Evolutionary conservation across 64 coral and sea anemone species (phyloP), one percentile per base, ranked within the genome.

Genomic region (Pocillopora verrucosa): DNA sequence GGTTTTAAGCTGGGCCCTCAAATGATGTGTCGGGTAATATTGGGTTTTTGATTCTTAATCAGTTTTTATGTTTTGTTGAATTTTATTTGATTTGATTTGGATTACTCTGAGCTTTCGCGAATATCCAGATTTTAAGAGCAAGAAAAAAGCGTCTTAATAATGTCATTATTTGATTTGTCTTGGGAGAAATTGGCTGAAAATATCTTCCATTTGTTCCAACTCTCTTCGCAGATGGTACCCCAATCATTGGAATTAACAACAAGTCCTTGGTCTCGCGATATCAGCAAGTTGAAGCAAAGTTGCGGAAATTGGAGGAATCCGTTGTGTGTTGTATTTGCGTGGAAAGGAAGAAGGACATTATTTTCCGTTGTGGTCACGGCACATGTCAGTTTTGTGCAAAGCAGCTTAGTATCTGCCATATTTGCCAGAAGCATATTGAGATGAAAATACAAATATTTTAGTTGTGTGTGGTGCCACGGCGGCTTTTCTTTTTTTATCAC

Each of bases 351-450:
- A 92, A 73, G 51, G 88, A 92, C 37, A 77, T 92, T 3, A 62
- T 92, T 56, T 92, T 92, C 76, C 75, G 76, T 4, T 92, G 91
- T 61, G 91, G 91, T 30, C 91, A 92, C 58, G 84, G 83, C 56
- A 77, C 84, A 10, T 92, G 91, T 80, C 84, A 92, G 17, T 34
- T 59, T 11, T 92, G 91, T 68, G 84, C 91, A 7, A 84, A 87
- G 59, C 91, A 92, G 15, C 84, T 92, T 9, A 69, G 38, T 11
- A 57, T 67, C 16, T 92, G 91, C 19, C 80, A 60, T 22, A 92
- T 92, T 59, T 92, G 91, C 41, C 67, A 92, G 65, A 92, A 87
- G 38, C 74, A 26, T 36, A 92, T 92, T 30, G 51, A 80, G 38
- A 92, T 51, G 76, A 92, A 92, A 80, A 92, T 92, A 60, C 38